These are phyloP conservation scores for Hephaestus fuliginosus DNA, from an alignment of 2,797 vertebrate species.

Conservation along the genomic window DNA sequence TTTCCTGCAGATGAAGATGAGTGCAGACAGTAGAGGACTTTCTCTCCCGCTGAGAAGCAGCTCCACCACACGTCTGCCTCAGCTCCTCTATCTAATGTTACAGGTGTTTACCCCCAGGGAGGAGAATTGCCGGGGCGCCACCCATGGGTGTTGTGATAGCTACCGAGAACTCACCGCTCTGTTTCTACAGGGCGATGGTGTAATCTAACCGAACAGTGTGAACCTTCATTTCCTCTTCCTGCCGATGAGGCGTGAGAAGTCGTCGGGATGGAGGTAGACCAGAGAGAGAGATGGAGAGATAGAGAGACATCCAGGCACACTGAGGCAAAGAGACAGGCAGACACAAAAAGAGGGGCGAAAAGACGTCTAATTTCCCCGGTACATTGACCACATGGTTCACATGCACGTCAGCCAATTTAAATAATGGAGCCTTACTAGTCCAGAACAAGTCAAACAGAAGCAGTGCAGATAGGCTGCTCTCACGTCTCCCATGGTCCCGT, in stretches of 20 bases:
- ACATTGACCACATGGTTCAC: conserved; percentile 40
- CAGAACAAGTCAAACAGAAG: background rate
- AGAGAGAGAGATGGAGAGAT: background rate
- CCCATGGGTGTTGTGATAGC: conserved; percentile 6
- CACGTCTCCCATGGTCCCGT: background rate
- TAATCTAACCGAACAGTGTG: conserved; percentile 24
- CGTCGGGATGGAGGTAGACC: conserved; percentile 6
- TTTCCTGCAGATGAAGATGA: conserved; percentile 30
- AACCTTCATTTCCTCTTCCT: conserved; percentile 31
- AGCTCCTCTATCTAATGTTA: conserved; percentile 15
- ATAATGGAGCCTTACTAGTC: background rate
- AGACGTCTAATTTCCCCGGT: conserved; percentile 24
- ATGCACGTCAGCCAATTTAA: conserved; percentile 20
- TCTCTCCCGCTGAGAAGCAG: conserved; percentile 15
- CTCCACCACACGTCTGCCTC: conserved; percentile 11
- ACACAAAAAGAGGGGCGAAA: background rate
- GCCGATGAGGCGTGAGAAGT: conserved; percentile 25
- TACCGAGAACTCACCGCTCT: background rate
- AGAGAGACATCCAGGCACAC: background rate
- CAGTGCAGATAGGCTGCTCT: conserved; percentile 7
- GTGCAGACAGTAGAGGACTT: conserved; percentile 22
- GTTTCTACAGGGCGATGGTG: conserved; percentile 17
- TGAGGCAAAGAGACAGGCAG: background rate
- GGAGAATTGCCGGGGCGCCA: conserved; percentile 3
- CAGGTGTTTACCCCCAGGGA: conserved; percentile 26